Conservation (phyloP, 1,140 invertebrate genomes). For the Zaprionus ghesquierei region DNA sequence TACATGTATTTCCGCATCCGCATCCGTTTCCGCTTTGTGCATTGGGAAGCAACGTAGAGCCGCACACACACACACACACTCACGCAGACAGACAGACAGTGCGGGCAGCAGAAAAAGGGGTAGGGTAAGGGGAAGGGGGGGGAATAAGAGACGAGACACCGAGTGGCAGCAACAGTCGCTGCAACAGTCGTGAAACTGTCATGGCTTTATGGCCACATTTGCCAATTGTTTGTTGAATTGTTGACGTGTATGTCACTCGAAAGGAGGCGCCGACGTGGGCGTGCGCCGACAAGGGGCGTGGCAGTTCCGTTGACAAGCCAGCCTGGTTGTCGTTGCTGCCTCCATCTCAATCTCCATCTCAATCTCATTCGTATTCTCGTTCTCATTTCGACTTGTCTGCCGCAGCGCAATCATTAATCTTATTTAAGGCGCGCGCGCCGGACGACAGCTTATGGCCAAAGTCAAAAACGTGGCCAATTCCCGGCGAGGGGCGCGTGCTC, state of each 20-base stretch:
- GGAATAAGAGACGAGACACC: constrained; percentile 1
- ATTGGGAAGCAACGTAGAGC: constrained; percentile 68
- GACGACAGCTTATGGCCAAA: constrained; percentile 31
- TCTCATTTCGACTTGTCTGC: constrained; percentile 1
- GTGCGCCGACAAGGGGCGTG: constrained; percentile 19
- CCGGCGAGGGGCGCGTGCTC: background rate
- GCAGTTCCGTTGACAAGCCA: constrained; percentile 17
- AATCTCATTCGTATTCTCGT: constrained; percentile 49
- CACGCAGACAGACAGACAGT: background rate
- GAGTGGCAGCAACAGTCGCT: constrained; percentile 50
- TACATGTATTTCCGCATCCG: constrained; percentile 77
- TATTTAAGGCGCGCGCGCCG: constrained; percentile 56
- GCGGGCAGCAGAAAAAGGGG: background rate
- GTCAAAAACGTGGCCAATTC: constrained; percentile 10
- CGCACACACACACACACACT: too few relatives aligned
- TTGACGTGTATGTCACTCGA: constrained; percentile 70
- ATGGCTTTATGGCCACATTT: constrained; percentile 78
- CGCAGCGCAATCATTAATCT: constrained; percentile 54
- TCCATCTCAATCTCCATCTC: constrained; percentile 55
- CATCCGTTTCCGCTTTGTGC: constrained; percentile 77
- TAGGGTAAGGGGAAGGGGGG: background rate
- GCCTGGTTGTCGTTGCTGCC: constrained; percentile 19
- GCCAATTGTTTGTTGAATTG: constrained; percentile 79
- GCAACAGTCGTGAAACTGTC: constrained; percentile 56
- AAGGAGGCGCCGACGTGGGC: constrained; percentile 25